Percentiles rank a stretch among this genome's conserved stretches.
These are phyloP conservation scores for Neoarius graeffei DNA, from an alignment of 2,113 vertebrate genomes.

Conservation along the genomic window DNA sequence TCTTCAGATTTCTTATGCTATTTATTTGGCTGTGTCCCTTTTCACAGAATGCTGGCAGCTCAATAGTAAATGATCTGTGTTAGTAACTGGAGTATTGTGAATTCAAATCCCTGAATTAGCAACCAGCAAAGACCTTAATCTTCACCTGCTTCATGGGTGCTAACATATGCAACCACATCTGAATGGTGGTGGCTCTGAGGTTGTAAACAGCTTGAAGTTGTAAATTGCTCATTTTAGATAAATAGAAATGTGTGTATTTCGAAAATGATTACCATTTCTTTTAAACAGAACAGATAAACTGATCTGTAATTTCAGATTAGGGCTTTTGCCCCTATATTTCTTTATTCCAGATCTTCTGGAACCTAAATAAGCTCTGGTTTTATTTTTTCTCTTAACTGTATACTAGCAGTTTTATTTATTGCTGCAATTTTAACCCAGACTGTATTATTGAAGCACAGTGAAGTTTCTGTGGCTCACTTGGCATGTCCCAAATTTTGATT, in stretches of 20 bases:
- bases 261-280: neutral
- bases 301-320: neutral
- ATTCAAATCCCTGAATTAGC: neutral
- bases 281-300: neutral
- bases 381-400: neutral
- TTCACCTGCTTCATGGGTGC: neutral
- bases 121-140: neutral
- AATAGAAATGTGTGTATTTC: neutral
- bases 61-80: neutral
- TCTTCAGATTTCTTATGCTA: neutral
- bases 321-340: neutral
- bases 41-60: neutral
- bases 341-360: neutral
- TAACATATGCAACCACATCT: neutral
- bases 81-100: neutral
- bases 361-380: neutral
- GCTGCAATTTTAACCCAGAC: neutral
- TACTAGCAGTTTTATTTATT: neutral
- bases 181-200: neutral
- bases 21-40: neutral
- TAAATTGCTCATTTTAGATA: neutral
- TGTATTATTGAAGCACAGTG: neutral
- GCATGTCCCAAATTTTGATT: constrained; percentile 11
- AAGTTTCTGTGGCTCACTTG: constrained; percentile 15
- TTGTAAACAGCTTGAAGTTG: neutral